A percentile compares a stretch with the other conserved stretches of the same genome.
phyloP scores from a whole-genome alignment of 2,113 vertebrate genomes.

The Limanda limanda region DNA sequence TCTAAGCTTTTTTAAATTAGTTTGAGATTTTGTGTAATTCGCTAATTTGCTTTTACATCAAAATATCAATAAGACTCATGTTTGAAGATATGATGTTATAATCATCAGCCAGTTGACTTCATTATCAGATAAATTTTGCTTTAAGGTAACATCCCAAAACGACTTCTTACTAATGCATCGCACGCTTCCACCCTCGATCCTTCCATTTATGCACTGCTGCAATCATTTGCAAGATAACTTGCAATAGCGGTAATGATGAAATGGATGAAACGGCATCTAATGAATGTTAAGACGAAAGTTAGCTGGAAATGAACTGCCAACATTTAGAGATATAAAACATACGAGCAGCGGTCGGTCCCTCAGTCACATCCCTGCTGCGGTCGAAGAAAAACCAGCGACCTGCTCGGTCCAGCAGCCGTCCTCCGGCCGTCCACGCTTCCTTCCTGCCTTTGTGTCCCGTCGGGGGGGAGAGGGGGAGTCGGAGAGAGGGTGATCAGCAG shows the following conservation, averaged over 20 bases:
- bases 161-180: too few relatives aligned
- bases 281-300: background rate
- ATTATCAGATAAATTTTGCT: too few relatives aligned
- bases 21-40: too few relatives aligned
- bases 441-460: slow-evolving; percentile 80
- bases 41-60: too few relatives aligned
- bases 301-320: background rate
- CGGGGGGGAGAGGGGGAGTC: slow-evolving; percentile 6
- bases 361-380: too few relatives aligned
- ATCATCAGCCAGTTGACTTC: background rate
- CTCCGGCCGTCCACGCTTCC: slow-evolving; percentile 62
- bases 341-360: slow-evolving; percentile 12
- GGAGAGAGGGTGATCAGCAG: slow-evolving; percentile 46
- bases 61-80: too few relatives aligned
- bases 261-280: background rate
- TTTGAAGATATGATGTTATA: background rate
- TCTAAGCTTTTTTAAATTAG: too few relatives aligned
- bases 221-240: background rate
- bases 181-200: background rate
- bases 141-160: too few relatives aligned
- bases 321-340: background rate
- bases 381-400: slow-evolving; percentile 38
- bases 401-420: slow-evolving; percentile 46
- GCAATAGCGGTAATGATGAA: background rate
- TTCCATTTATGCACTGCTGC: background rate